phyloP scores from a whole-genome alignment of 2,888 invertebrate species.

The Thecophora atra region DNA sequence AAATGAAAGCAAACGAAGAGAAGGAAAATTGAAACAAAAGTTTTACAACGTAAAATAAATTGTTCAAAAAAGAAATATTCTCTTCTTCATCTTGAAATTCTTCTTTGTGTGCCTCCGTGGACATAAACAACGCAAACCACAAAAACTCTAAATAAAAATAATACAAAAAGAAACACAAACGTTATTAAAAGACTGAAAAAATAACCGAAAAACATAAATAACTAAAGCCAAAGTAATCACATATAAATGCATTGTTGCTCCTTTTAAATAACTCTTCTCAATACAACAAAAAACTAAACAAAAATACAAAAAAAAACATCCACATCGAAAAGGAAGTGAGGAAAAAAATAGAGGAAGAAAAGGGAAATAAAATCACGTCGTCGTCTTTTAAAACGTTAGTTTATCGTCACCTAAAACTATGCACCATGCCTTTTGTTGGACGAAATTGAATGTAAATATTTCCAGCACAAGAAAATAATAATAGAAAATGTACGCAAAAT shows the following conservation, averaged over 20 bases:
- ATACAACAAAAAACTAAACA: too few relatives aligned
- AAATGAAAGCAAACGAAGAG: too few relatives aligned
- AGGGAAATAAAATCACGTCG: not conserved
- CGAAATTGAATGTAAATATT: not conserved
- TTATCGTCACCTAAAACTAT: conserved; percentile 33
- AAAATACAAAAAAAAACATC: too few relatives aligned
- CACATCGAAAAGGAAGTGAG: too few relatives aligned
- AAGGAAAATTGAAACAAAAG: too few relatives aligned
- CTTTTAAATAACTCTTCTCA: not conserved
- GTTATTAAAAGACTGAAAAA: too few relatives aligned
- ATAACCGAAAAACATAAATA: not conserved
- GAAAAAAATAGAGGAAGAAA: too few relatives aligned
- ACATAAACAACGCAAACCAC: not conserved
- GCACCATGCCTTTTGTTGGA: conserved; percentile 2
- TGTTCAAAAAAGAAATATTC: too few relatives aligned
- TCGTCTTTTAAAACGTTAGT: not conserved
- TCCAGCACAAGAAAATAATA: too few relatives aligned
- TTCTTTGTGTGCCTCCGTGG: not conserved
- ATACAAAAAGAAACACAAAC: conserved; percentile 18
- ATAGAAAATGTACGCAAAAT: not conserved
- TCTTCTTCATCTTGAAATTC: too few relatives aligned
- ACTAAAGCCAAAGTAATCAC: not conserved
- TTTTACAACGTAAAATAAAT: too few relatives aligned
- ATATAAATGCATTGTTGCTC: not conserved
- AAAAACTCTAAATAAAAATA: conserved; percentile 31